phyloP scores from a whole-genome alignment of 2,797 vertebrate genomes.

The Octomys mimax region DNA sequence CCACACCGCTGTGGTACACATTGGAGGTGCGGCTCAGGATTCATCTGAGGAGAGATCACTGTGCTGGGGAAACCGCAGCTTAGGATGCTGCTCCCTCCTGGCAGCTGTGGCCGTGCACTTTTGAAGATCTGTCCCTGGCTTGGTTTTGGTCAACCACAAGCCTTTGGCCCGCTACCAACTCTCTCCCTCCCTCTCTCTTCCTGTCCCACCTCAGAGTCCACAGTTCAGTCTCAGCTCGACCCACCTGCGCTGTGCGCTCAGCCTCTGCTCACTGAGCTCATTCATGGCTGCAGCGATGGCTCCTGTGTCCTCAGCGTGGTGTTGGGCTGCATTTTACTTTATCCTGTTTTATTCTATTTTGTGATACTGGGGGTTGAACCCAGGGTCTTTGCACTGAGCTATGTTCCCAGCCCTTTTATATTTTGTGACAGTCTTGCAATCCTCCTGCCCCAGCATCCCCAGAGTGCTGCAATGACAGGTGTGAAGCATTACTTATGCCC shows the following conservation, averaged over 20 bases:
- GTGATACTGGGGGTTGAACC: too few relatives aligned
- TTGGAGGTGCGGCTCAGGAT: neutral
- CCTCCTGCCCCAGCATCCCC: neutral
- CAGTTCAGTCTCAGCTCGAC: neutral
- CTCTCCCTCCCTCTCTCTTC: fast-evolving
- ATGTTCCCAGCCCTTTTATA: neutral
- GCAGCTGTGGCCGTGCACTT: neutral
- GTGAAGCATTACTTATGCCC: neutral
- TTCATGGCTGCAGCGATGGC: neutral
- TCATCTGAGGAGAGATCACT: constrained; percentile 19
- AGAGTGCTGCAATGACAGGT: neutral
- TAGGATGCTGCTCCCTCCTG: neutral
- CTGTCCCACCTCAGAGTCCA: neutral
- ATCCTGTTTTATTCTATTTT: neutral
- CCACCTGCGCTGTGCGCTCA: constrained; percentile 41
- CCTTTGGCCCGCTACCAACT: neutral
- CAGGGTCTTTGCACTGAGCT: neutral
- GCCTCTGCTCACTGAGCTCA: neutral
- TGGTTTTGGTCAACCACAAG: constrained; percentile 70
- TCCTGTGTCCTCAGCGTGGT: neutral
- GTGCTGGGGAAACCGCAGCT: constrained; percentile 41
- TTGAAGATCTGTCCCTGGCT: constrained; percentile 1
- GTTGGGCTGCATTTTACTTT: neutral
- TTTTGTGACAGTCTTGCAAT: neutral
- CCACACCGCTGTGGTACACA: neutral